Evolutionary conservation across 2,113 vertebrate genomes (phyloP).

Genomic region (Scortum barcoo): DNA sequence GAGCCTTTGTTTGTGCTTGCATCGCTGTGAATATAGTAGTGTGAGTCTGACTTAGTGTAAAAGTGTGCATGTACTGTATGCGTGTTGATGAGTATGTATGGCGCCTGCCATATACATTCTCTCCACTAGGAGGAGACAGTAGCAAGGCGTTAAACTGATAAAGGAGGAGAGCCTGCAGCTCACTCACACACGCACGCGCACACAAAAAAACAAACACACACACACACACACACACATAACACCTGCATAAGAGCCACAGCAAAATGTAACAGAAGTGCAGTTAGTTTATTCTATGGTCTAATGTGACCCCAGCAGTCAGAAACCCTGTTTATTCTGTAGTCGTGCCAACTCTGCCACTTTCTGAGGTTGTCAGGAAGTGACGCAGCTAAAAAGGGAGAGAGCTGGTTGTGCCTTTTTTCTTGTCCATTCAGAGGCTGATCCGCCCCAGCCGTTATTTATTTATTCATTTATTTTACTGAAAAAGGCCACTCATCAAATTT

Average conservation of each 20-base stretch:
- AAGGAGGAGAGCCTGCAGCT: conserved; percentile 60
- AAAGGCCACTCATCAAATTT: conserved; percentile 66
- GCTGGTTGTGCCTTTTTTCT: conserved; percentile 31
- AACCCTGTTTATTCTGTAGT: conserved; percentile 27
- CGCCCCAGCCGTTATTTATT: background rate
- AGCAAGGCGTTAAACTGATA: conserved; percentile 59
- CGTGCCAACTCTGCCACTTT: background rate
- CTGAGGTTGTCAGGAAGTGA: conserved; percentile 54
- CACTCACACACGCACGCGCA: conserved; percentile 23
- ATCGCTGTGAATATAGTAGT: conserved; percentile 44
- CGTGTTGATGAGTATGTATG: conserved; percentile 38
- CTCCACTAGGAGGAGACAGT: conserved; percentile 75
- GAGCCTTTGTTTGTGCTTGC: conserved; percentile 71
- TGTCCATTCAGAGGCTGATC: conserved; percentile 31
- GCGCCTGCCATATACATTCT: conserved; percentile 75
- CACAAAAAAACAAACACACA: conserved; percentile 26
- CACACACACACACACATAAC: conserved; percentile 45
- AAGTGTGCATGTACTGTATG: conserved; percentile 33
- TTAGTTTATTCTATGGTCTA: conserved; percentile 57
- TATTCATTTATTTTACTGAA: conserved; percentile 35
- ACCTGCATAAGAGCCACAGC: conserved; percentile 79
- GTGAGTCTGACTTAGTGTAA: conserved; percentile 23
- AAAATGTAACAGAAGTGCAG: conserved; percentile 81
- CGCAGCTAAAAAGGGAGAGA: conserved; percentile 25
- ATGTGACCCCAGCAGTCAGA: conserved; percentile 38